phyloP scores from a whole-genome alignment of 2,888 invertebrate species.

The Ellobium chinense region DNA sequence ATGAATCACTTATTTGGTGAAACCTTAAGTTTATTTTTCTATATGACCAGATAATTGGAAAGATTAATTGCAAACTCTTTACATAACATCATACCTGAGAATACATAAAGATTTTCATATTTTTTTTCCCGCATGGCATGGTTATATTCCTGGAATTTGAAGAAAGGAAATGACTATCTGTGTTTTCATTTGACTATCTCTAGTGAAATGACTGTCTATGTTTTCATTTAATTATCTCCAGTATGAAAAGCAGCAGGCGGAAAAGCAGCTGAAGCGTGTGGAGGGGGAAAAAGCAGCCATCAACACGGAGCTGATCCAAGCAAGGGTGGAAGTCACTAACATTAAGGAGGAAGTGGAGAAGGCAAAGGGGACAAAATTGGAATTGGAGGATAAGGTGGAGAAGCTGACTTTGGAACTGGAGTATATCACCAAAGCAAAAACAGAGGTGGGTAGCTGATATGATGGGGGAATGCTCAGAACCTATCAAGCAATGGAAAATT shows the following conservation, averaged over 20 bases:
- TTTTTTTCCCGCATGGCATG: too few relatives aligned
- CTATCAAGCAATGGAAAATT: not conserved
- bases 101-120: too few relatives aligned
- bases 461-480: not conserved
- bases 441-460: conserved; percentile 55
- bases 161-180: too few relatives aligned
- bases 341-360: conserved; percentile 55
- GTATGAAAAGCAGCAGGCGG: conserved; percentile 58
- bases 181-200: too few relatives aligned
- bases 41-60: too few relatives aligned
- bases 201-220: not conserved
- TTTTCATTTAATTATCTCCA: not conserved
- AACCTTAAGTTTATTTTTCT: too few relatives aligned
- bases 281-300: conserved; percentile 65
- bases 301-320: conserved; percentile 63
- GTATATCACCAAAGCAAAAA: conserved; percentile 53
- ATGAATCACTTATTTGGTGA: too few relatives aligned
- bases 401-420: conserved; percentile 61
- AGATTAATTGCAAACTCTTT: too few relatives aligned
- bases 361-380: conserved; percentile 50
- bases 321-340: conserved; percentile 61
- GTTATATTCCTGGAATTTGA: too few relatives aligned
- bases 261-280: conserved; percentile 65
- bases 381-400: conserved; percentile 59
- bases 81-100: too few relatives aligned